Base-by-base conservation (phyloP, 2,113 vertebrate genomes). In the Panthera uncia region DNA sequence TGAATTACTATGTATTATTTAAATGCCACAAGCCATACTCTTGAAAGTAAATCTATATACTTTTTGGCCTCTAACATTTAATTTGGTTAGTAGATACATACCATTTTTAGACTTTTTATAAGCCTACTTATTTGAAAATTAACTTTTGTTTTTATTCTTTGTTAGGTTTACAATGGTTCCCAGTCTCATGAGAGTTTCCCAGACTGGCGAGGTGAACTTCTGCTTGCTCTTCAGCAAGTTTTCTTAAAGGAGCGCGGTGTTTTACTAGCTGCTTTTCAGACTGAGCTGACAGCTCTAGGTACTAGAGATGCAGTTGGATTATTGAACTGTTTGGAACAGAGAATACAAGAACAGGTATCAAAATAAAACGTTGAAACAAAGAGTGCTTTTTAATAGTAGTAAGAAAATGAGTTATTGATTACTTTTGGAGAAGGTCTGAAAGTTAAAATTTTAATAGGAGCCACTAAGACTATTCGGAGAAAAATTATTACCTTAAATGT, bases 171-270 rank as follows among this genome's bases (percentile, higher is more conserved):
- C 97, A 94, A 96, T 88, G 97, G 73, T 68, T 78, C 95, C 89
- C 98, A 98, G 4, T 85, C 98, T 97, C 69, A 93, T 63, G 98
- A 98, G 45, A 89, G 57, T 45, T 14, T 92, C 23, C 98, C 97
- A 9, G 99, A 99, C 98, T 99, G 99, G 99, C 98, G 99, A 74
- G 98, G 98, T 14, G 99, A 99, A 98, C 99, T 99, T 73, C 98
- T 99, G 48, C 97, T 97, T n/a, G 99, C 99, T 7, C 96, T 99
- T 76, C 99, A 99, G 0, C 99, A 99, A 97, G 99, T 99, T 96
- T 99, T 99, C 90, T 82, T 98, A 89, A 98, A 98, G 82, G 99
- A 99, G 97, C 99, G 98, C 25, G 98, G 98, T n/a, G 98, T 99
- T 96, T 98, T 99, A 73, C 98, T 99, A 96, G 99, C 98, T 27